These are phyloP conservation scores for Brachionus paranguensis DNA, from an alignment of 1,140 invertebrate genomes.

Conservation along the genomic window DNA sequence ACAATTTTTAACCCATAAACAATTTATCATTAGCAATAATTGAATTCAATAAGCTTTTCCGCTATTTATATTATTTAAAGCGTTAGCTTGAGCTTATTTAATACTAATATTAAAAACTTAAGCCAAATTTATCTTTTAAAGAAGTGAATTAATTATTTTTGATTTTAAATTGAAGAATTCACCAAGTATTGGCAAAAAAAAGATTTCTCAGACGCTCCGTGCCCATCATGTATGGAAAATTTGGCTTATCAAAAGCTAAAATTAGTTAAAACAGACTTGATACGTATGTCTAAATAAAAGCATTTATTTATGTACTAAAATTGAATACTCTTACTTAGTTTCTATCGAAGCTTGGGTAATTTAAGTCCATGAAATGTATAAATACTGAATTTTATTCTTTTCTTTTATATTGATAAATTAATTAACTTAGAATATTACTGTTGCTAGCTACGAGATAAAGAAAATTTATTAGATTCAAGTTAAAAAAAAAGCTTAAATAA, in stretches of 20 bases:
- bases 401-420: not conserved
- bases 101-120: not conserved
- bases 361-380: not conserved
- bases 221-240: not conserved
- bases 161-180: not conserved
- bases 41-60: not conserved
- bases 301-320: not conserved
- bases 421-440: not conserved
- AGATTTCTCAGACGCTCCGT: not conserved
- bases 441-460: not conserved
- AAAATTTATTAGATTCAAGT: not conserved
- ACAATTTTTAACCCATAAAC: not conserved
- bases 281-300: not conserved
- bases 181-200: not conserved
- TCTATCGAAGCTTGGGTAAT: not conserved
- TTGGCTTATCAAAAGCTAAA: not conserved
- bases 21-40: not conserved
- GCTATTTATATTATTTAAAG: not conserved
- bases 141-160: not conserved
- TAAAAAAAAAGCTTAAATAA: too few species aligned
- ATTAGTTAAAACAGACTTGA: not conserved
- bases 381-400: not conserved
- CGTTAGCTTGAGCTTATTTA: not conserved
- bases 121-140: not conserved
- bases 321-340: not conserved